A percentile compares a stretch with the other conserved stretches of the same genome.
These are phyloP conservation scores for Typhlomys cinereus DNA, from an alignment of 2,113 vertebrate genomes.

Conservation along the genomic window DNA sequence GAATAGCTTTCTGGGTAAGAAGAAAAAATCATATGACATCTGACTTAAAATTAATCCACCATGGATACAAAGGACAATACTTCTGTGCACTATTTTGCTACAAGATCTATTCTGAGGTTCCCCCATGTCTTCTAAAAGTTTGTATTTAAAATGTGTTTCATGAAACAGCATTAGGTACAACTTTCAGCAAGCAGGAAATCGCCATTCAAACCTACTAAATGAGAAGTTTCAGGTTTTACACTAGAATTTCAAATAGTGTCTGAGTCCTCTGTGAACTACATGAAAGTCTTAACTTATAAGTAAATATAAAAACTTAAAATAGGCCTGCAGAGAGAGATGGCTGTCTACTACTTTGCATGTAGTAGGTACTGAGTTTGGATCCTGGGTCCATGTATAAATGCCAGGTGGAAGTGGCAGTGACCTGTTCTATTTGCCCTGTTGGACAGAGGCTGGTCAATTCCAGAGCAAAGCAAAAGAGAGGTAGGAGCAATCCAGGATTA, in stretches of 20 bases:
- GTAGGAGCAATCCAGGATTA: too few relatives aligned
- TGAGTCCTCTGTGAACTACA: not conserved
- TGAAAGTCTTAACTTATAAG: not conserved
- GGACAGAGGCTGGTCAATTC: too few relatives aligned
- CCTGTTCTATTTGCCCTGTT: too few relatives aligned
- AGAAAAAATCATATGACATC: not conserved
- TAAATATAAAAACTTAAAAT: too few relatives aligned
- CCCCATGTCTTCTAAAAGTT: not conserved
- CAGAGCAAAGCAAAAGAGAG: too few relatives aligned
- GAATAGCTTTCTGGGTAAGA: not conserved
- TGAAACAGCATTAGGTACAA: accelerated
- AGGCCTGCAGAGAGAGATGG: too few relatives aligned
- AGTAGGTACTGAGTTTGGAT: too few relatives aligned
- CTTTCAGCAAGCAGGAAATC: not conserved
- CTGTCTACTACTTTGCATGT: too few relatives aligned
- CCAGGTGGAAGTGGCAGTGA: too few relatives aligned
- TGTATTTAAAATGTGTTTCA: not conserved
- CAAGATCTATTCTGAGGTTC: accelerated
- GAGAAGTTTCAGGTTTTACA: not conserved
- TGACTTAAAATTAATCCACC: not conserved
- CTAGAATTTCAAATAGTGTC: not conserved
- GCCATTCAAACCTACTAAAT: not conserved
- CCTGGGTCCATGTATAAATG: too few relatives aligned
- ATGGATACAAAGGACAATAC: accelerated
- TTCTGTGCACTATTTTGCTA: not conserved